Evolutionary conservation across 2,113 vertebrate genomes (phyloP).

Genomic region (Cromileptes altivelis): DNA sequence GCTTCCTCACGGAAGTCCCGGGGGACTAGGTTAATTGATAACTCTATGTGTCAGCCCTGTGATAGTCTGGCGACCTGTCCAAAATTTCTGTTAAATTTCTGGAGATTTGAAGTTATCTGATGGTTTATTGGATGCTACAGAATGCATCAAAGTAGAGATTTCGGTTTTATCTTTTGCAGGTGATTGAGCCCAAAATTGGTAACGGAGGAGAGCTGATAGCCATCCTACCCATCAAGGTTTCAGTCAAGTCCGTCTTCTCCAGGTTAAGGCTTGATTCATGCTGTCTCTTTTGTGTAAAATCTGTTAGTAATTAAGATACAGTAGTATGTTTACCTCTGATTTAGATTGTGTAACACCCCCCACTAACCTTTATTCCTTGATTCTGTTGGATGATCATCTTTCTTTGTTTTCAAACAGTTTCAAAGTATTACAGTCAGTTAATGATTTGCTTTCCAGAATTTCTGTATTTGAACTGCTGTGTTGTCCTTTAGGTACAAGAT

Average conservation of each 20-base stretch:
- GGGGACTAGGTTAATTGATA: no score
- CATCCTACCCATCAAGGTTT: conserved; percentile 85
- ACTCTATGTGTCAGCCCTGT: no score
- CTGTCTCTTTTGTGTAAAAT: not conserved
- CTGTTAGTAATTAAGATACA: not conserved
- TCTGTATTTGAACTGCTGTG: not conserved
- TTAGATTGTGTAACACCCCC: not conserved
- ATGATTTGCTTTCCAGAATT: not conserved
- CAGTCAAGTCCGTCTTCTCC: conserved; percentile 84
- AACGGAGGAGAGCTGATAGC: conserved; percentile 83
- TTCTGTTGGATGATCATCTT: not conserved
- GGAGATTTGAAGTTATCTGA: no score
- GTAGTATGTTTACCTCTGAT: not conserved
- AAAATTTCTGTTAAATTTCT: no score
- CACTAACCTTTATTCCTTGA: not conserved
- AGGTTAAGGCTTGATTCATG: conserved; percentile 64
- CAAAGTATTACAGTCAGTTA: not conserved
- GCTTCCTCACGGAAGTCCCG: no score
- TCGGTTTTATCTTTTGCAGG: conserved; percentile 75
- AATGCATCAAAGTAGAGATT: not conserved
- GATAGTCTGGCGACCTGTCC: no score
- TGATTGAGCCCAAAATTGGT: conserved; percentile 86
- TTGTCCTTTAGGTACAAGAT: conserved; percentile 86
- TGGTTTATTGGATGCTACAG: no score
- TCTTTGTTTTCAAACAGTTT: not conserved